These are phyloP conservation scores for Teleiodes luculella DNA, from an alignment of 2,888 invertebrate species.

Conservation along the genomic window DNA sequence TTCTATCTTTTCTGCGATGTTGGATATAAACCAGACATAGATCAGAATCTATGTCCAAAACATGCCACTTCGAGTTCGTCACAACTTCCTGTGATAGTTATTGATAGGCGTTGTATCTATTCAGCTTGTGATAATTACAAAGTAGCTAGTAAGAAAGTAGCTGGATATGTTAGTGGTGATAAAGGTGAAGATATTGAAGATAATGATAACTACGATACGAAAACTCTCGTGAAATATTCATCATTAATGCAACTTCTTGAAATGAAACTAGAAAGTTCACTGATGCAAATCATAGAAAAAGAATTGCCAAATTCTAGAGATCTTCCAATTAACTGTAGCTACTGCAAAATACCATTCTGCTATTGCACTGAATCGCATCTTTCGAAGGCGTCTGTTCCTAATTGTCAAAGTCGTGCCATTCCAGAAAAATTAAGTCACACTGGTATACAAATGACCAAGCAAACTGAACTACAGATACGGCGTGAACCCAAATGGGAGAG, in stretches of 20 bases:
- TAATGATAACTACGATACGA: slow-evolving; percentile 42
- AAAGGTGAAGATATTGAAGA: slow-evolving; percentile 47
- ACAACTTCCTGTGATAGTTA: slow-evolving; percentile 55
- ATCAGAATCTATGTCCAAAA: slow-evolving; percentile 51
- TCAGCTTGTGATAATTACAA: slow-evolving; percentile 62
- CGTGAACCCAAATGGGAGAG: slow-evolving; percentile 61
- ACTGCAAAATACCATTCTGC: slow-evolving; percentile 50
- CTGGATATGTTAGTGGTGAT: slow-evolving; percentile 41
- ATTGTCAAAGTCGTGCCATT: too few relatives aligned
- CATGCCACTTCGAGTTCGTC: slow-evolving; percentile 53
- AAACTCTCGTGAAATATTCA: slow-evolving; percentile 48
- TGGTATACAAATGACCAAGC: slow-evolving; percentile 26
- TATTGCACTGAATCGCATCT: slow-evolving; percentile 39
- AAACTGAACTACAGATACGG: slow-evolving; percentile 40
- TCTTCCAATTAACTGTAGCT: slow-evolving; percentile 39
- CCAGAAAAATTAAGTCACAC: too few relatives aligned
- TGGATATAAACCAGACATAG: slow-evolving; percentile 43
- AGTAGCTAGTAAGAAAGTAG: slow-evolving; percentile 48
- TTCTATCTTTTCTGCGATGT: slow-evolving; percentile 59
- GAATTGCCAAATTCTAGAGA: slow-evolving; percentile 47
- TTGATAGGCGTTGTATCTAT: slow-evolving; percentile 63
- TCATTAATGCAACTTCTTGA: slow-evolving; percentile 41
- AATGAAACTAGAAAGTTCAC: slow-evolving; percentile 54
- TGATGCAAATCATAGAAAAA: slow-evolving; percentile 56
- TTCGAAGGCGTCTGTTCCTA: slow-evolving; percentile 22